These are phyloP conservation scores for Pyrocephalus nanus DNA, from an alignment of 2,797 vertebrate genomes.

Conservation along the genomic window DNA sequence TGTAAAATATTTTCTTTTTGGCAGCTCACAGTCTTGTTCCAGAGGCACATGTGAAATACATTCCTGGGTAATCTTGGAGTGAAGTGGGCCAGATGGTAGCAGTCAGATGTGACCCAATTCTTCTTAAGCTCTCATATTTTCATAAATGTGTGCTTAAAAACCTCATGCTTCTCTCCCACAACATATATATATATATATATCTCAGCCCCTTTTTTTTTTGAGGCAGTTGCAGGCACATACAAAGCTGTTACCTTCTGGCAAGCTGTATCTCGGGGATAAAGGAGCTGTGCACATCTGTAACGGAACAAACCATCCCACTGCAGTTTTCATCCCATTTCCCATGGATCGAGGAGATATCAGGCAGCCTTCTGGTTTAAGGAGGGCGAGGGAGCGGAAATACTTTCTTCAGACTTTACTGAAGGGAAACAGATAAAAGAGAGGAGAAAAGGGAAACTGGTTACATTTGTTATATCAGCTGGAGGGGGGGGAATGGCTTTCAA, in stretches of 20 bases:
- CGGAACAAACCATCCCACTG: fast-evolving
- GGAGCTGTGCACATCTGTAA: not conserved
- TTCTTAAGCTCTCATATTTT: conserved; percentile 57
- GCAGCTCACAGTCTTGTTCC: conserved; percentile 61
- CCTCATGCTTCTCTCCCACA: not conserved
- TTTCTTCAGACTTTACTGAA: conserved; percentile 23
- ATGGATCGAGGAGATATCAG: not conserved
- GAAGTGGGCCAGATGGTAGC: conserved; percentile 73
- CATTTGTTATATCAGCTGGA: conserved; percentile 20
- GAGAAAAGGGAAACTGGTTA: not conserved
- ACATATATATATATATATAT: not conserved
- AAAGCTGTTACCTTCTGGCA: not conserved
- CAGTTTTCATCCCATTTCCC: not conserved
- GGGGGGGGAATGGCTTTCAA: not conserved
- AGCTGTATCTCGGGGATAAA: not conserved
- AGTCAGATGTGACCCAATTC: conserved; percentile 71
- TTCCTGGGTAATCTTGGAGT: conserved; percentile 70
- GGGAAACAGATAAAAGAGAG: conserved; percentile 30
- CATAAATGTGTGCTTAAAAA: conserved; percentile 17
- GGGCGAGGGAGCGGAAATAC: not conserved
- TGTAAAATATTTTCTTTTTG: conserved; percentile 70
- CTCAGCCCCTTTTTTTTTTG: not conserved
- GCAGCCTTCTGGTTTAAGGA: not conserved
- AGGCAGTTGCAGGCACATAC: not conserved
- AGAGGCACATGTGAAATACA: conserved; percentile 71